Evolutionary conservation across 2,888 invertebrate genomes (phyloP), one percentile per base, ranked within the genome.

Genomic region (Scaptomyza tumidula): DNA sequence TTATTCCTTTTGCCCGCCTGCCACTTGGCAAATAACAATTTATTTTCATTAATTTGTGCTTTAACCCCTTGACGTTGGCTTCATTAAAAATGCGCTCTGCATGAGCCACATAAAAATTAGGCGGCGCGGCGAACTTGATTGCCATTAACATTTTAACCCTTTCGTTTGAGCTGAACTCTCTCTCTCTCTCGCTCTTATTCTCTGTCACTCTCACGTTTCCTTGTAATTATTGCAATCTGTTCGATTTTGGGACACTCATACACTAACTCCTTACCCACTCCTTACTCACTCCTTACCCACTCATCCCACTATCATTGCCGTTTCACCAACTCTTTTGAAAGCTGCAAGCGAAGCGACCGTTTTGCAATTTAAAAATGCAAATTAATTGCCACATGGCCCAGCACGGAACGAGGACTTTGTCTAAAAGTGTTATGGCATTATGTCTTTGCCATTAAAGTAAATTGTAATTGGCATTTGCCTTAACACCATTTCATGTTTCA

Each of bases 31-130:
- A 80, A 88, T 84, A 88, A 85, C 88, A 88, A 90, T 90, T 90
- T 88, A 90, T 90, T 89, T 90, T 90, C 90, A 90, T 90, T 90
- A 90, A 90, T 90, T 89, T 90, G 87, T 80, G 79, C 86, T 78
- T 77, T 84, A 86, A 88, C 85, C 85, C 88, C 88, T 86, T 75
- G 78, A 72, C 68, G 68, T 45, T 54, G 65, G 70, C 68, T 87
- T 85, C 80, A 88, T 85, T 88, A 86, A 71, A 77, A 83, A 85
- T 88, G 84, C 85, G 78, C 64, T 68, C 70, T 76, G 80, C 84
- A 82, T 71, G 70, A 66, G 59, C 69, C 62, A 78, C 75, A 78
- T 65, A 75, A 75, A 78, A 78, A 78, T 79, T 75, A 75, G 79
- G 72, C 69, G 60, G 68, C 61, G 58, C 62, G 49, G 57, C 75